phyloP scores from a whole-genome alignment of 2,797 vertebrate species.

The Threskiornis aethiopicus region DNA sequence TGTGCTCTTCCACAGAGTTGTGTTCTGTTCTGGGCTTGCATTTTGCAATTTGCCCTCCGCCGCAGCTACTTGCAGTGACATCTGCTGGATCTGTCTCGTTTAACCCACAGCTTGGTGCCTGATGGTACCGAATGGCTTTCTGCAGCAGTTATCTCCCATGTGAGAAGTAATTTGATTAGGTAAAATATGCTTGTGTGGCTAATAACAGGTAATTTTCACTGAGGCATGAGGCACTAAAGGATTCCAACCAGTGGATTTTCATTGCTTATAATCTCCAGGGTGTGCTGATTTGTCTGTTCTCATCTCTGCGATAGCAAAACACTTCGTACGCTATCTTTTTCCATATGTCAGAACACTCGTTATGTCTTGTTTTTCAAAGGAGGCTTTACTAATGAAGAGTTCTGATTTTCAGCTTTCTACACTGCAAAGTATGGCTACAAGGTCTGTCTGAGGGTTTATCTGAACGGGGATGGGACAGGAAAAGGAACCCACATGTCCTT shows the following conservation, averaged over 20 bases:
- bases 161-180: not conserved
- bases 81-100: not conserved
- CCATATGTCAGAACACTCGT: rapidly evolving
- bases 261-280: not conserved
- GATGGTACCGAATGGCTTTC: not conserved
- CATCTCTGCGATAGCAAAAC: not conserved
- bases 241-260: not conserved
- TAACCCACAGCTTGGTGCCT: not conserved
- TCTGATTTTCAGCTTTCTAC: slow-evolving; percentile 81
- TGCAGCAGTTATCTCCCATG: not conserved
- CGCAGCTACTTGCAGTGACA: not conserved
- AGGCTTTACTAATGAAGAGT: not conserved
- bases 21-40: not conserved
- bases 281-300: not conserved
- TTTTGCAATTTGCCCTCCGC: not conserved
- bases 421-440: slow-evolving; percentile 85
- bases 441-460: slow-evolving; percentile 82
- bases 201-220: not conserved
- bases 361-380: not conserved
- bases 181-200: not conserved
- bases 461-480: slow-evolving; percentile 82
- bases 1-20: not conserved
- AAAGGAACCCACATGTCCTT: slow-evolving; percentile 84
- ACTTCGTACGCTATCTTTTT: rapidly evolving
- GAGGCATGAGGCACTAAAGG: not conserved